phyloP scores from a whole-genome alignment of 1,140 invertebrate species.

The Yoshiicerus persimilis region DNA sequence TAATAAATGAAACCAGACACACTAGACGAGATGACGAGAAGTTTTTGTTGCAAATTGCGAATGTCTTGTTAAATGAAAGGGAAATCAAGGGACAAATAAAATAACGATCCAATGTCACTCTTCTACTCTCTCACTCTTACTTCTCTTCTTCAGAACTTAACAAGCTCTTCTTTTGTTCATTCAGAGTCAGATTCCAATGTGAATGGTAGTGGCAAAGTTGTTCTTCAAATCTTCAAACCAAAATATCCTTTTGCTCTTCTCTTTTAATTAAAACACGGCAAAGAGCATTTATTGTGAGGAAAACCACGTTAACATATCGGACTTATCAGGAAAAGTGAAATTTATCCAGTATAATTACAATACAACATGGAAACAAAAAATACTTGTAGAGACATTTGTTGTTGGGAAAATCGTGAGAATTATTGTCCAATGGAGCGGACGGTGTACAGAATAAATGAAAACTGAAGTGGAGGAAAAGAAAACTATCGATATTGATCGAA shows the following conservation, averaged over 20 bases:
- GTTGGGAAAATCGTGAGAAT: no score
- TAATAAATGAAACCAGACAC: not conserved
- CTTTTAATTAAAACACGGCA: not conserved
- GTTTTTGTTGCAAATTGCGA: not conserved
- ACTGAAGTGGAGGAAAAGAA: not conserved
- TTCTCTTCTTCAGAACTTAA: not conserved
- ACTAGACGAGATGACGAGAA: not conserved
- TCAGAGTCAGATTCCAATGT: not conserved
- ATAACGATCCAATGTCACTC: not conserved
- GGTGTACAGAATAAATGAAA: no score
- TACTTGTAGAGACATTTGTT: no score
- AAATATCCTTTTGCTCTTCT: not conserved
- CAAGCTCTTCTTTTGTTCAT: not conserved
- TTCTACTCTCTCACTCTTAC: not conserved
- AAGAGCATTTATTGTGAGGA: not conserved
- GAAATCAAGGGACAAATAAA: not conserved
- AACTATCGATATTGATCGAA: not conserved
- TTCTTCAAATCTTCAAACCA: not conserved
- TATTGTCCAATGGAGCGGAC: no score
- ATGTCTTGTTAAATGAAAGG: not conserved
- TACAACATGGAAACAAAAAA: not conserved
- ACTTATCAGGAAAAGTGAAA: not conserved
- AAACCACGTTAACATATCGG: not conserved
- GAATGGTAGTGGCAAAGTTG: not conserved
- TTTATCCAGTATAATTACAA: not conserved